Conservation (phyloP, 1,140 invertebrate genomes). For the Samia ricini region DNA sequence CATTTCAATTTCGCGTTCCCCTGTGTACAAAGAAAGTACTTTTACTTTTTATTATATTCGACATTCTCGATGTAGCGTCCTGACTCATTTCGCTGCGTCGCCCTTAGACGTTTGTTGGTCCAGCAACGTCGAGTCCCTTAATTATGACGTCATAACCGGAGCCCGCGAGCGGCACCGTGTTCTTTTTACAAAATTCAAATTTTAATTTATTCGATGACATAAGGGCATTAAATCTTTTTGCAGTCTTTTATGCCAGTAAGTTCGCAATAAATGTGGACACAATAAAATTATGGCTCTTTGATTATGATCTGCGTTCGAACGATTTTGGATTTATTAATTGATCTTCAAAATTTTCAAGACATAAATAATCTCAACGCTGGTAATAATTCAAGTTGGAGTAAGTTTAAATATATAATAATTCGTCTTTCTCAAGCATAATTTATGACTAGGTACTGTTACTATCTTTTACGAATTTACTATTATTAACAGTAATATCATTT, state of each 20-base stretch:
- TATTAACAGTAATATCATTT: neutral
- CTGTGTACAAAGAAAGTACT: constrained; percentile 66
- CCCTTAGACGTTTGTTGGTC: neutral
- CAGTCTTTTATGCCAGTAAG: constrained; percentile 42
- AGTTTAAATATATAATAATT: no score
- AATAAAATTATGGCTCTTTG: constrained; percentile 12
- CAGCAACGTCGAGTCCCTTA: constrained; percentile 36
- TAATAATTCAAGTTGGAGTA: neutral
- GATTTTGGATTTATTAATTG: constrained; percentile 8
- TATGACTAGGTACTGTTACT: no score
- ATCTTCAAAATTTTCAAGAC: neutral
- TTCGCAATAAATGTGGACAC: constrained; percentile 6
- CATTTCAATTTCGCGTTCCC: constrained; percentile 56
- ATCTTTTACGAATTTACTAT: no score
- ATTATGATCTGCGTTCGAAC: constrained; percentile 11
- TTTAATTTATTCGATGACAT: constrained; percentile 52
- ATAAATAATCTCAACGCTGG: neutral
- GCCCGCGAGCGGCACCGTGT: constrained; percentile 21
- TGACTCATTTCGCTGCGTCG: constrained; percentile 44
- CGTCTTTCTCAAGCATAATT: no score
- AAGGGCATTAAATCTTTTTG: constrained; percentile 41
- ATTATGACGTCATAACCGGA: constrained; percentile 63
- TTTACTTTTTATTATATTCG: constrained; percentile 61
- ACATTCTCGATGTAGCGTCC: constrained; percentile 42
- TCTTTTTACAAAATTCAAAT: constrained; percentile 38